phyloP scores from a whole-genome alignment of 2,888 invertebrate genomes.

The Limnephilus lunatus region DNA sequence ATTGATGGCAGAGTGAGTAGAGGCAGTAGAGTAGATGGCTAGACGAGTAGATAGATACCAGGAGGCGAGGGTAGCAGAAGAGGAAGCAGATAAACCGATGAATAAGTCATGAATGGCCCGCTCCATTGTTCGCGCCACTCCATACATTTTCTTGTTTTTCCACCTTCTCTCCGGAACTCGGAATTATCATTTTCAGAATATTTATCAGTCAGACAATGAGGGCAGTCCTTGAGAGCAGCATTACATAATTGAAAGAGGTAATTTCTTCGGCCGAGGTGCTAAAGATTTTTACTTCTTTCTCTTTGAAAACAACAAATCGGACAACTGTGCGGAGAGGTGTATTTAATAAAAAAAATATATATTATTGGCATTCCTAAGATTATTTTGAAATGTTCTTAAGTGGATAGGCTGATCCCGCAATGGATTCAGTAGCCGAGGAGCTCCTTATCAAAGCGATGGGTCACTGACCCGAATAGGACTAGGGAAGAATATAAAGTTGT shows the following conservation, averaged over 20 bases:
- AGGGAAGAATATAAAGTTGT: no score
- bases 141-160: slow-evolving; percentile 59
- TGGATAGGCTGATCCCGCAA: no score
- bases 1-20: background rate
- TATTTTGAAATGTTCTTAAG: background rate
- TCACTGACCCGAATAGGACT: no score
- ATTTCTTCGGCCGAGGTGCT: slow-evolving; percentile 31
- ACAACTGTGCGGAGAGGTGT: background rate
- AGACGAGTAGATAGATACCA: background rate
- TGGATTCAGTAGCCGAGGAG: no score
- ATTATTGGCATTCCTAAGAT: background rate
- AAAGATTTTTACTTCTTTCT: background rate
- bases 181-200: slow-evolving; percentile 63
- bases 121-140: slow-evolving; percentile 60
- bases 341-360: background rate
- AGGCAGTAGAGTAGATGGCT: background rate
- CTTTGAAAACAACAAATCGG: slow-evolving; percentile 4
- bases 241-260: slow-evolving; percentile 60
- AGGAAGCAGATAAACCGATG: slow-evolving; percentile 57
- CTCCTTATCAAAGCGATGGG: no score
- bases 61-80: background rate
- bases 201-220: slow-evolving; percentile 57
- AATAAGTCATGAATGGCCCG: slow-evolving; percentile 63
- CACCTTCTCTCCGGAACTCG: slow-evolving; percentile 35
- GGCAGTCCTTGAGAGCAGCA: slow-evolving; percentile 44